A percentile compares a stretch with the other conserved stretches of the same genome.
Conservation (phyloP, 2,113 vertebrate species). For the Cromileptes altivelis region DNA sequence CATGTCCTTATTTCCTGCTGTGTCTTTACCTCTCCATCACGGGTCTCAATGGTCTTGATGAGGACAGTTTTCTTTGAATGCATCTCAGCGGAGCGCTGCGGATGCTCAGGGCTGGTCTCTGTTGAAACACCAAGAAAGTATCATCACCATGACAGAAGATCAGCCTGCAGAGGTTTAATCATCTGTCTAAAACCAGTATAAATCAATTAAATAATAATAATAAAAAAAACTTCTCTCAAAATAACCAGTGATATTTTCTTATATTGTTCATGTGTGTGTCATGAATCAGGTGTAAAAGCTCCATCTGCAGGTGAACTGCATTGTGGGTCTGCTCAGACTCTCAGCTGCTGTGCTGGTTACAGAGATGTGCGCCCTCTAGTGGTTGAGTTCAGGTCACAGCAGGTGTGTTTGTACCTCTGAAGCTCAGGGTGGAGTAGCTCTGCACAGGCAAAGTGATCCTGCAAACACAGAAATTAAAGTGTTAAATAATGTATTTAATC, state of each 20-base stretch:
- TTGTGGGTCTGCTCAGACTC: neutral
- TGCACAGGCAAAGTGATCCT: conserved; percentile 95
- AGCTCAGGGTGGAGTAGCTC: conserved; percentile 91
- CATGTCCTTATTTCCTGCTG: neutral
- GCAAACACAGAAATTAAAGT: neutral
- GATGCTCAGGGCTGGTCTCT: conserved; percentile 95
- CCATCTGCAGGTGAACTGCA: neutral
- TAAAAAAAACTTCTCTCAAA: too few relatives aligned
- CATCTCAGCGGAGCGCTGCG: conserved; percentile 86
- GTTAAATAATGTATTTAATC: neutral
- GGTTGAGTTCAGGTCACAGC: conserved; percentile 43
- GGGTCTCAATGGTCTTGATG: conserved; percentile 96
- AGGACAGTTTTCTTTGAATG: conserved; percentile 96
- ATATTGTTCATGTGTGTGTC: neutral
- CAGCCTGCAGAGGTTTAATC: too few relatives aligned
- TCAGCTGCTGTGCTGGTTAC: neutral
- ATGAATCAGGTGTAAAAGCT: neutral
- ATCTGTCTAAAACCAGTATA: too few relatives aligned
- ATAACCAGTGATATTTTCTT: too few relatives aligned
- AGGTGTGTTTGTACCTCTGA: conserved; percentile 87
- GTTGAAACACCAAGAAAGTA: conserved; percentile 26
- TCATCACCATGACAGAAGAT: too few relatives aligned
- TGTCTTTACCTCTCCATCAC: conserved; percentile 90
- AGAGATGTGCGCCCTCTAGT: conserved; percentile 13
- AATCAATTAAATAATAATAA: too few relatives aligned